Evolutionary conservation across 2,888 invertebrate genomes (phyloP).

Genomic region (Smittia sp.): DNA sequence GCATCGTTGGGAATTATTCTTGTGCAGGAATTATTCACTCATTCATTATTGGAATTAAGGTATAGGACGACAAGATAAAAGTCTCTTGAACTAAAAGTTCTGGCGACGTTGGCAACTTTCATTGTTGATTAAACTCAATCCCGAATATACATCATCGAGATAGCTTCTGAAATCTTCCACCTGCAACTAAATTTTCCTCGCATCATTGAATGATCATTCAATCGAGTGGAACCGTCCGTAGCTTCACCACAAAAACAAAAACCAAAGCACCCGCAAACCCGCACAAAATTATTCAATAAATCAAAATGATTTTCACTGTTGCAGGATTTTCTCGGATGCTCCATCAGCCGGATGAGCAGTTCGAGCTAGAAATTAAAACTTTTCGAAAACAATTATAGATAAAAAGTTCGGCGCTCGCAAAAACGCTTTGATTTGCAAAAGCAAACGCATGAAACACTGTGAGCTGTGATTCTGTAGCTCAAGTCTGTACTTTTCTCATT

Average conservation of each 20-base stretch:
- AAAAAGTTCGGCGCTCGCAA: not conserved
- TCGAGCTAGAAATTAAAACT: not conserved
- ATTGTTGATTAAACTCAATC: not conserved
- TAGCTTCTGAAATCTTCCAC: not conserved
- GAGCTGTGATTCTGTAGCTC: too few species aligned
- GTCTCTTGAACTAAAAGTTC: not conserved
- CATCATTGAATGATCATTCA: conserved; percentile 19
- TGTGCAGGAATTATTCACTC: not conserved
- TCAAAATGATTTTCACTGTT: conserved; percentile 6
- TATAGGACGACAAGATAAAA: not conserved
- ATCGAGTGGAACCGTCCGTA: not conserved
- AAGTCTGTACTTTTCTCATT: too few species aligned
- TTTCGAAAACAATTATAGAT: conserved; percentile 10
- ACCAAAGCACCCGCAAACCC: not conserved
- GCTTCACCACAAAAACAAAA: not conserved
- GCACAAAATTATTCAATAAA: conserved; percentile 27
- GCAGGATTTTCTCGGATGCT: not conserved
- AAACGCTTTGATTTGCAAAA: too few species aligned
- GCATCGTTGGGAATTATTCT: not conserved
- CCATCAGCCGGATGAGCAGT: not conserved
- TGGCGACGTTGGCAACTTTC: not conserved
- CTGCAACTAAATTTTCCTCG: not conserved
- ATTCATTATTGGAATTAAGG: not conserved
- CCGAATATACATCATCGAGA: not conserved
- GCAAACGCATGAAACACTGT: too few species aligned